Percentiles rank a stretch among this genome's conserved stretches.
Conservation (phyloP, 2,113 vertebrate species). For the Scomber colias region DNA sequence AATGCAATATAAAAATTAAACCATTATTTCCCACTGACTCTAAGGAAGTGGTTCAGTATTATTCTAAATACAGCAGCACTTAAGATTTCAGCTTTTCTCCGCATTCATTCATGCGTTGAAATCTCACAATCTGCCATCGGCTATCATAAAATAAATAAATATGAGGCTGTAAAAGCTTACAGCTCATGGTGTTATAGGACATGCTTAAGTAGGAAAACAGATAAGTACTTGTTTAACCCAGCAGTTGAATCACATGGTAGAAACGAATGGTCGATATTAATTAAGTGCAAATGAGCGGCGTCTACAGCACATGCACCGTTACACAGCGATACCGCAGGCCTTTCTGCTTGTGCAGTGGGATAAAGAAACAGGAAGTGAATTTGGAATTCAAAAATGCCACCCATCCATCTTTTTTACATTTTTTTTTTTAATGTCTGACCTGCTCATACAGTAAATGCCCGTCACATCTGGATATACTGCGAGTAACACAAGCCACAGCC, state of each 20-base stretch:
- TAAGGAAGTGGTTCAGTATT: no score
- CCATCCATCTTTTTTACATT: no score
- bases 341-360: constrained; percentile 5
- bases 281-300: constrained; percentile 40
- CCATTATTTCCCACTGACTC: no score
- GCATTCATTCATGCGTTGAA: constrained; percentile 16
- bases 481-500: constrained; percentile 11
- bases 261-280: constrained; percentile 50
- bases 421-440: background rate
- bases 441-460: background rate
- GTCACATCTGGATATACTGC: constrained; percentile 4
- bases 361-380: constrained; percentile 36
- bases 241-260: constrained; percentile 27
- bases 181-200: background rate
- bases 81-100: background rate
- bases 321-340: background rate
- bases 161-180: constrained; percentile 27
- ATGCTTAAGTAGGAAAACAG: constrained; percentile 23
- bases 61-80: background rate
- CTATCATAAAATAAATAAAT: constrained; percentile 18
- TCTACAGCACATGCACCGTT: background rate
- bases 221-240: constrained; percentile 38
- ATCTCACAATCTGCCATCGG: background rate
- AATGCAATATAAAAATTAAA: background rate
- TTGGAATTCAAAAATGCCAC: constrained; percentile 30